A percentile compares a stretch with the other conserved stretches of the same genome.
Evolutionary conservation across 92 coral and sea anemone genomes (phyloP).

Genomic region (Palythoa caribaeorum): DNA sequence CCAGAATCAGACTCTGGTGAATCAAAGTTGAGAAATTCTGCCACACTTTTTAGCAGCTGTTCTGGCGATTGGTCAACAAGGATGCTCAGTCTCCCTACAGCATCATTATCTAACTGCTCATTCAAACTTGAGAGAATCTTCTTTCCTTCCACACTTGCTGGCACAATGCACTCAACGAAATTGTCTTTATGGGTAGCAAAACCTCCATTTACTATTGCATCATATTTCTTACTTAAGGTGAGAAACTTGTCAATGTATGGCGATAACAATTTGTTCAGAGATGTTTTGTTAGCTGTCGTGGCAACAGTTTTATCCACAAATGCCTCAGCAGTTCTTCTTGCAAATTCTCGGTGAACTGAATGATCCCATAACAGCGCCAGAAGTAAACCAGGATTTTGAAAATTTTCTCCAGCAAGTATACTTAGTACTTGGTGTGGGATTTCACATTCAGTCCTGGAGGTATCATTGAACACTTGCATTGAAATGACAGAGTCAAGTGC

Average conservation of each 20-base stretch:
- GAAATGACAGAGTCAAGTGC: slow-evolving; percentile 76
- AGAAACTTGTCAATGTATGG: slow-evolving; percentile 78
- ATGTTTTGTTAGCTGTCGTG: slow-evolving; percentile 54
- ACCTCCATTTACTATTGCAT: slow-evolving; percentile 17
- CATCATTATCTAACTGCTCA: slow-evolving; percentile 23
- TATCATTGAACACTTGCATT: slow-evolving; percentile 28
- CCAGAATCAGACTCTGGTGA: slow-evolving; percentile 39
- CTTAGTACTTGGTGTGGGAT: slow-evolving; percentile 62
- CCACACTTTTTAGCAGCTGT: slow-evolving; percentile 38
- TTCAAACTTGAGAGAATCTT: slow-evolving; percentile 4
- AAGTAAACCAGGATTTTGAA: slow-evolving; percentile 86
- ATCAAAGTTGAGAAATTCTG: slow-evolving; percentile 63
- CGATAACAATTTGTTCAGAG: slow-evolving; percentile 61
- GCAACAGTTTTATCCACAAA: slow-evolving; percentile 17
- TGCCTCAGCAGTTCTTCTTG: slow-evolving; percentile 52
- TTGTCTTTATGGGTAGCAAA: slow-evolving; percentile 34
- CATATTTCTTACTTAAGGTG: slow-evolving; percentile 43
- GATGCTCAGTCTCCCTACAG: slow-evolving; percentile 47
- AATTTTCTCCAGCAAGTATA: slow-evolving; percentile 62
- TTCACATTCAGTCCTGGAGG: slow-evolving; percentile 36
- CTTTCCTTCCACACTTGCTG: slow-evolving; percentile 39
- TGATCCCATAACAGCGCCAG: slow-evolving; percentile 74
- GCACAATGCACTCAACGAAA: slow-evolving; percentile 28
- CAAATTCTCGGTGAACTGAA: slow-evolving; percentile 69
- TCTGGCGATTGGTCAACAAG: slow-evolving; percentile 54